Percentiles rank a stretch among this genome's conserved stretches.
Evolutionary conservation across 2,888 invertebrate species (phyloP).

Genomic region (Drosophila meridiana): DNA sequence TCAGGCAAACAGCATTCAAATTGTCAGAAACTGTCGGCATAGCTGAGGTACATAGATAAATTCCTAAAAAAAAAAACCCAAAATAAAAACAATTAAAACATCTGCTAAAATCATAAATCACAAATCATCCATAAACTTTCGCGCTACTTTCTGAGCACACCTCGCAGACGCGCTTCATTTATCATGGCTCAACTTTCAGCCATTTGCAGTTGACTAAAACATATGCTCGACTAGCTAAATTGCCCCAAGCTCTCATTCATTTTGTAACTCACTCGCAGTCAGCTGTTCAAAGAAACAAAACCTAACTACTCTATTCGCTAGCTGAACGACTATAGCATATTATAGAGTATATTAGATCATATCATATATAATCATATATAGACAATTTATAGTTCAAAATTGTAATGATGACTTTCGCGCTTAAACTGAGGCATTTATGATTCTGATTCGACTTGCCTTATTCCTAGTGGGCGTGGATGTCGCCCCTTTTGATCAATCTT

Average conservation of each 20-base stretch:
- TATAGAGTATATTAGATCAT: not conserved
- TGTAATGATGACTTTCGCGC: not conserved
- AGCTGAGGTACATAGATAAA: too few species aligned
- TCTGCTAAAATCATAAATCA: not conserved
- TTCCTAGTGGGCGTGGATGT: too few species aligned
- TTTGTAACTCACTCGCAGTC: not conserved
- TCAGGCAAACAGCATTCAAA: too few species aligned
- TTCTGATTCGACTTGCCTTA: too few species aligned
- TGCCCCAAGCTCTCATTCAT: not conserved
- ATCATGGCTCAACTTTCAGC: constrained; percentile 9
- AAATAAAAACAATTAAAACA: too few species aligned
- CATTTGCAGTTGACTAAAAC: constrained; percentile 3
- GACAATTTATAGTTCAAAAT: not conserved
- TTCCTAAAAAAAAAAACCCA: too few species aligned
- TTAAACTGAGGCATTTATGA: too few species aligned
- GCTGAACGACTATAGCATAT: not conserved
- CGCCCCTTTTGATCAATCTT: not conserved
- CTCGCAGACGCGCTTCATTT: constrained; percentile 4
- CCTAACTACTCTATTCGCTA: not conserved
- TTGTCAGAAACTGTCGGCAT: too few species aligned
- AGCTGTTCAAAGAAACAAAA: not conserved
- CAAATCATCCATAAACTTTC: too few species aligned
- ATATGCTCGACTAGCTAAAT: constrained; percentile 3
- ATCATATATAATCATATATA: not conserved
- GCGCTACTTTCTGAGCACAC: not conserved